phyloP scores from a whole-genome alignment of 1,140 invertebrate genomes.

The Aphis craccivora region DNA sequence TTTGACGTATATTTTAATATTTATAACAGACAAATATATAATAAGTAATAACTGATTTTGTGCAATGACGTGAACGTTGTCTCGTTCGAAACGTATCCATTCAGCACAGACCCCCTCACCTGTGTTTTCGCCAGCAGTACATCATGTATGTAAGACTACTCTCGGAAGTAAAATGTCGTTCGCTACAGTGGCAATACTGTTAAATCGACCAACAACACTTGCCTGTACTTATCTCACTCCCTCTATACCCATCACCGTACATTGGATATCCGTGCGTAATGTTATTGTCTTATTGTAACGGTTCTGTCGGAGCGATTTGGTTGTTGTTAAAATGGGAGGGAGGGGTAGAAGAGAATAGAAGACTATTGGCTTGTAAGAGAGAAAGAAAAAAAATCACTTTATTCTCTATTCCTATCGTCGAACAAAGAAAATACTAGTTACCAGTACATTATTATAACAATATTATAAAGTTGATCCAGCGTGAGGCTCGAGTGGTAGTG shows the following conservation, averaged over 20 bases:
- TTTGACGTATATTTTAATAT: background rate
- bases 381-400: background rate
- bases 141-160: background rate
- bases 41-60: background rate
- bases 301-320: background rate
- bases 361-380: background rate
- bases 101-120: conserved; percentile 1
- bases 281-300: conserved; percentile 41
- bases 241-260: background rate
- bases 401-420: background rate
- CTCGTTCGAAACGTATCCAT: conserved; percentile 28
- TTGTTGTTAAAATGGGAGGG: background rate
- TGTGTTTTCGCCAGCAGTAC: background rate
- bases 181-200: conserved; percentile 47
- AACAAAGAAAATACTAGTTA: conserved; percentile 41
- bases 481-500: background rate
- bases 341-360: too few relatives aligned
- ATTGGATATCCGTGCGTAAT: conserved; percentile 29
- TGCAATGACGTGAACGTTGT: background rate
- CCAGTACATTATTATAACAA: background rate
- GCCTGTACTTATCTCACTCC: background rate
- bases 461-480: background rate
- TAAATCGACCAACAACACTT: conserved; percentile 39
- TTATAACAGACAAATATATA: background rate
- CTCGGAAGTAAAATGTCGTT: conserved; percentile 43